Percentiles rank a stretch among this genome's conserved stretches.
Evolutionary conservation across 1,140 invertebrate genomes (phyloP).

Genomic region (Macrocentrus cingulum): DNA sequence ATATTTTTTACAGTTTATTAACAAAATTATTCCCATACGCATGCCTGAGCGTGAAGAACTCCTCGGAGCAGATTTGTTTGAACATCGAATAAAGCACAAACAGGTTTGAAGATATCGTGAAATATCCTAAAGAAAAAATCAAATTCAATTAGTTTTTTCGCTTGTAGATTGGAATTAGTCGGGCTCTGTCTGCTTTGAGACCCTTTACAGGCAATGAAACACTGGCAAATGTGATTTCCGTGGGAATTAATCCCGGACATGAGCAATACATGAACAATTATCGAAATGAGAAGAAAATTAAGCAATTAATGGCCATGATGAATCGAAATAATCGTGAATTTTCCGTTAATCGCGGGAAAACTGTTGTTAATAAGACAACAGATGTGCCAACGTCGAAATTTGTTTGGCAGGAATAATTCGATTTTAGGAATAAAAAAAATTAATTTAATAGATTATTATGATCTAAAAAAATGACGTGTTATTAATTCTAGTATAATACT

Average conservation of each 20-base stretch:
- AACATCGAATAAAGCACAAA: slow-evolving; percentile 74
- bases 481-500: too few species aligned
- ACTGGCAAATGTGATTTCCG: slow-evolving; percentile 49
- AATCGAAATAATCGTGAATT: slow-evolving; percentile 28
- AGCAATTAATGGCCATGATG: slow-evolving; percentile 36
- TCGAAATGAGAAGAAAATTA: slow-evolving; percentile 37
- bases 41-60: slow-evolving; percentile 84
- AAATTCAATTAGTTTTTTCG: too few species aligned
- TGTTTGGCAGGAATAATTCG: too few species aligned
- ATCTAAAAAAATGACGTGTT: too few species aligned
- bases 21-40: slow-evolving; percentile 78
- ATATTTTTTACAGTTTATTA: slow-evolving; percentile 61
- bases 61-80: slow-evolving; percentile 83
- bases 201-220: slow-evolving; percentile 53
- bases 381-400: too few species aligned
- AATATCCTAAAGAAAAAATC: too few species aligned
- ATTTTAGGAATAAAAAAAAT: too few species aligned
- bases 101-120: slow-evolving; percentile 54
- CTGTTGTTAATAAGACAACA: too few species aligned
- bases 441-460: too few species aligned
- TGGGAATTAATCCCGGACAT: slow-evolving; percentile 65
- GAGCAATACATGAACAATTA: slow-evolving; percentile 45
- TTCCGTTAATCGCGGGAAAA: too few species aligned
- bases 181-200: slow-evolving; percentile 64
- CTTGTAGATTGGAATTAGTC: slow-evolving; percentile 67